phyloP scores from a whole-genome alignment of 1,140 invertebrate species.

The Calliopsis andreniformis region DNA sequence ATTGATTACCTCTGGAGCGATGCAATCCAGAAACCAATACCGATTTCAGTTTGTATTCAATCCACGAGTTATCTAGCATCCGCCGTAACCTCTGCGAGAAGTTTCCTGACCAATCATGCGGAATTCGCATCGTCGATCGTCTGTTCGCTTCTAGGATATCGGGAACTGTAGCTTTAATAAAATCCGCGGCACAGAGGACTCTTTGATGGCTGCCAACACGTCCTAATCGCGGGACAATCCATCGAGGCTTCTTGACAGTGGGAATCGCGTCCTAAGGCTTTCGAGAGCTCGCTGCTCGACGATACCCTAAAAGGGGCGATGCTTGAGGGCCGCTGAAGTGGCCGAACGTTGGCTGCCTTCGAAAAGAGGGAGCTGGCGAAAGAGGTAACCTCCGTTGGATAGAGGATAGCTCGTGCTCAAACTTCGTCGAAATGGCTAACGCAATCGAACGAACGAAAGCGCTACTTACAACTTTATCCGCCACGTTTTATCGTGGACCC shows the following conservation, averaged over 20 bases:
- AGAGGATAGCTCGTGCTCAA: constrained; percentile 48
- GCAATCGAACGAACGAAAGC: constrained; percentile 71
- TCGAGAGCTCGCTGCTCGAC: constrained; percentile 28
- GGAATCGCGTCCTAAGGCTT: constrained; percentile 1
- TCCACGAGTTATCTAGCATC: neutral
- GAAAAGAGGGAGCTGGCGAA: neutral
- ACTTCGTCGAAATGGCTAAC: constrained; percentile 68
- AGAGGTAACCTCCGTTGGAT: constrained; percentile 51
- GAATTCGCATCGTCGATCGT: neutral
- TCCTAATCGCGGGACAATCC: constrained; percentile 50
- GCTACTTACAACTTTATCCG: constrained; percentile 69
- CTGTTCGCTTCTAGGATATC: too few relatives aligned
- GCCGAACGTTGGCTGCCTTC: constrained; percentile 21
- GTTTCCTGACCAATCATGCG: neutral
- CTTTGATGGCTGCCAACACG: neutral
- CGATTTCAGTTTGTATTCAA: neutral
- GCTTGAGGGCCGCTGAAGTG: constrained; percentile 44
- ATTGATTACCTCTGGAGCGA: neutral
- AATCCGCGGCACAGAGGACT: neutral
- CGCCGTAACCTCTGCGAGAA: neutral
- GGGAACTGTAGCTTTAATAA: neutral
- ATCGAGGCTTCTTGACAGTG: constrained; percentile 35
- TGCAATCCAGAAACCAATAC: neutral
- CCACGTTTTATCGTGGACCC: constrained; percentile 51
- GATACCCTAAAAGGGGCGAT: constrained; percentile 38